phyloP scores from a whole-genome alignment of 1,140 invertebrate species.

The Batillaria attramentaria region DNA sequence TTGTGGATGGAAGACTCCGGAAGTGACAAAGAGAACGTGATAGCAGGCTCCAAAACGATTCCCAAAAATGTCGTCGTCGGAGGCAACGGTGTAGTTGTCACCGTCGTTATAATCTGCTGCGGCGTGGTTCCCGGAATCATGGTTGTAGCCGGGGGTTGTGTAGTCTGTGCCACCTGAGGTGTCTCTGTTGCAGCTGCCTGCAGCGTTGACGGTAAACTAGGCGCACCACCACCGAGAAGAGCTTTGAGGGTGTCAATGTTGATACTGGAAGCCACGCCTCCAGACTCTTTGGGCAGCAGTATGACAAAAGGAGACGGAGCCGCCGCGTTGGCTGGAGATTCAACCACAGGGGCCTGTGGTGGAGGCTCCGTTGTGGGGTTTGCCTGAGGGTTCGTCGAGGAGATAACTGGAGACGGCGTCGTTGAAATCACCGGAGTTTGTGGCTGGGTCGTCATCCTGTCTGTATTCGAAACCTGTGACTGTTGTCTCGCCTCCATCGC shows the following conservation, averaged over 20 bases:
- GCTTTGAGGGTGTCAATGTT: not conserved
- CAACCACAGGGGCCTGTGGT: not conserved
- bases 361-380: not conserved
- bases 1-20: slow-evolving; percentile 8
- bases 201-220: not conserved
- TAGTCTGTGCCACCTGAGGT: not conserved
- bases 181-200: not conserved
- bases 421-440: not conserved
- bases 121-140: not conserved
- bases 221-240: not conserved
- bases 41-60: slow-evolving; percentile 9
- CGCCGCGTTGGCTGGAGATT: not conserved
- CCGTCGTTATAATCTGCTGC: not conserved
- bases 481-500: not conserved
- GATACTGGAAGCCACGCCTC: no score
- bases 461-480: not conserved
- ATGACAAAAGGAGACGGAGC: not conserved
- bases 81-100: not conserved
- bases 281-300: not conserved
- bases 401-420: not conserved
- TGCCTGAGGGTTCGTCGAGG: not conserved
- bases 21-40: slow-evolving; percentile 18
- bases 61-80: not conserved
- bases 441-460: not conserved
- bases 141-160: not conserved